Percentiles rank a stretch among this genome's conserved stretches.
phyloP scores from a whole-genome alignment of 2,113 vertebrate genomes.

The Dipodomys spectabilis region DNA sequence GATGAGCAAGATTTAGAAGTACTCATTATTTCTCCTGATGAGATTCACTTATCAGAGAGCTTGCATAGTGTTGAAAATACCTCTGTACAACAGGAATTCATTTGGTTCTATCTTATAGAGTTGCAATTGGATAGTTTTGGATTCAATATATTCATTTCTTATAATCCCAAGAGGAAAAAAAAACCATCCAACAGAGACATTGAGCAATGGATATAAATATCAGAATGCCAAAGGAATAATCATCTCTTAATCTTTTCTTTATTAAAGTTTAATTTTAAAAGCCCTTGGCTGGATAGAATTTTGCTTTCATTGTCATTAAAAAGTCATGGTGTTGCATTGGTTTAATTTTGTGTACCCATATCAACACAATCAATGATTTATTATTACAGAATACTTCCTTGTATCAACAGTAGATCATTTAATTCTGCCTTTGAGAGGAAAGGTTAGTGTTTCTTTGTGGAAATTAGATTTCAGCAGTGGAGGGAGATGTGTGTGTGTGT shows the following conservation, averaged over 20 bases:
- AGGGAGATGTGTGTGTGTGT: neutral
- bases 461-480: neutral
- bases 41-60: neutral
- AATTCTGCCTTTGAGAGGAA: conserved; percentile 42
- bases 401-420: neutral
- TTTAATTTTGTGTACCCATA: neutral
- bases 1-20: neutral
- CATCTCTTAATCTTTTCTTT: conserved; percentile 45
- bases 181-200: conserved; percentile 6
- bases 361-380: neutral
- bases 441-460: neutral
- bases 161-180: conserved; percentile 37
- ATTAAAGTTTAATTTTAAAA: conserved; percentile 61
- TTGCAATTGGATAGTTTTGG: conserved; percentile 25
- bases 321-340: neutral
- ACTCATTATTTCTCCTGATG: neutral
- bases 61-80: neutral
- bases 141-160: conserved; percentile 28
- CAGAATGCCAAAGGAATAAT: conserved; percentile 20
- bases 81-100: neutral
- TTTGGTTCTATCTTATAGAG: conserved; percentile 38
- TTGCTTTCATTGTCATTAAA: conserved; percentile 28
- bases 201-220: conserved; percentile 35
- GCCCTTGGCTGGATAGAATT: neutral
- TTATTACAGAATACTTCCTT: neutral